Evolutionary conservation across 2,888 invertebrate genomes (phyloP).

Genomic region (Xestia rhomboidea): DNA sequence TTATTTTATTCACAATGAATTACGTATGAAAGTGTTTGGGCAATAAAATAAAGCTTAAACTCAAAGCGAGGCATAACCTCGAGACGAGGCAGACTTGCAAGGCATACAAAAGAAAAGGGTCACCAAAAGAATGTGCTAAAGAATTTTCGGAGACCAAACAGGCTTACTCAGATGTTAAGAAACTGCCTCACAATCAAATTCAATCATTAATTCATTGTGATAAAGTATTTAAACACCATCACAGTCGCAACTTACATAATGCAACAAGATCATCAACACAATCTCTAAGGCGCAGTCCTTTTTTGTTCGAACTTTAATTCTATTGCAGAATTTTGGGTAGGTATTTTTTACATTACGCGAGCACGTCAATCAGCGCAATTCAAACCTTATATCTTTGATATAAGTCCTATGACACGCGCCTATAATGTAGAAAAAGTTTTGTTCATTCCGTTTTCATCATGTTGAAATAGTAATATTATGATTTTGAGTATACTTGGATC

Average conservation of each 20-base stretch:
- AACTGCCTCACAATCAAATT: not conserved
- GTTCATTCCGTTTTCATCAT: constrained; percentile 6
- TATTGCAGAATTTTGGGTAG: not conserved
- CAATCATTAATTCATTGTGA: constrained; percentile 51
- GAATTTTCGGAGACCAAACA: not conserved
- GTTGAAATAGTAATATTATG: constrained; percentile 21
- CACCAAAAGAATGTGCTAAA: not conserved
- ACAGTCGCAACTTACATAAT: constrained; percentile 59
- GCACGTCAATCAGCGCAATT: not conserved
- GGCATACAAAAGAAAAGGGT: not conserved
- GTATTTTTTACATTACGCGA: not conserved
- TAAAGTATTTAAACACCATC: constrained; percentile 60
- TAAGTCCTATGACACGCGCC: not conserved
- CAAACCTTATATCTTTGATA: constrained; percentile 3
- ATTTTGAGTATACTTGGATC: constrained; percentile 37
- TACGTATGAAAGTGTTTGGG: constrained; percentile 24
- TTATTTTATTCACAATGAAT: constrained; percentile 58
- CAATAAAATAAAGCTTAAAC: constrained; percentile 25
- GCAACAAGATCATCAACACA: constrained; percentile 61
- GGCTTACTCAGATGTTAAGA: not conserved
- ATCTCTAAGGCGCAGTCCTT: constrained; percentile 65
- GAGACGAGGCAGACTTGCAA: constrained; percentile 15
- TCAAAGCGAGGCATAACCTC: constrained; percentile 35
- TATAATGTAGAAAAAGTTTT: constrained; percentile 2
- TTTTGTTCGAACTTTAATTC: constrained; percentile 13